phyloP scores from a whole-genome alignment of 53 echinoderm and acorn worm genomes.

The Hippasteria phrygiana region DNA sequence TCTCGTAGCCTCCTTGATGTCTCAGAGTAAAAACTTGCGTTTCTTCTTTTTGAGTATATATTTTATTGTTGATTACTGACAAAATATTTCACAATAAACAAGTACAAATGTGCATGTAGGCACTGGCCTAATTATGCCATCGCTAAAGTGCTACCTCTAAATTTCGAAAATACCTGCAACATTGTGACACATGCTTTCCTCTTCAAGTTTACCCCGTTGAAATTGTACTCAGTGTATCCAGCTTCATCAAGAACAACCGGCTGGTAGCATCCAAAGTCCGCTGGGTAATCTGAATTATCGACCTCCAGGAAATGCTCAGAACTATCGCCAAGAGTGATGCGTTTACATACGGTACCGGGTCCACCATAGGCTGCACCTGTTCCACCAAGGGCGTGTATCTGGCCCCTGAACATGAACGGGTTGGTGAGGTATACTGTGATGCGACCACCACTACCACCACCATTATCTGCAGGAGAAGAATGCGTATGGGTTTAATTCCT shows the following conservation, averaged over 20 bases:
- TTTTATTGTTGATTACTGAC: no score
- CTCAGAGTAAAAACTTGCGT: no score
- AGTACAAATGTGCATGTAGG: no score
- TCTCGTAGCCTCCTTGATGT: no score
- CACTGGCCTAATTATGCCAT: no score
- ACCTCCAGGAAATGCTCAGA: constrained; percentile 72
- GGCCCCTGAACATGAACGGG: constrained; percentile 68
- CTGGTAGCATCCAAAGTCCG: constrained; percentile 22
- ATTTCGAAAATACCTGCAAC: constrained; percentile 29
- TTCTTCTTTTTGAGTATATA: no score
- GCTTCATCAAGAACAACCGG: constrained; percentile 65
- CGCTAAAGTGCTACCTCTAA: background rate
- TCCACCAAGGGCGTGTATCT: constrained; percentile 77
- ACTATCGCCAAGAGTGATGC: constrained; percentile 54
- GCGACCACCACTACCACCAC: constrained; percentile 89
- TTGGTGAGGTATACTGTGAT: constrained; percentile 76
- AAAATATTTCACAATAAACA: no score
- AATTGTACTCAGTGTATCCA: constrained; percentile 21
- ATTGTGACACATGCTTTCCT: constrained; percentile 61
- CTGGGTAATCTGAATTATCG: constrained; percentile 68
- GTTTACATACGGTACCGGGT: constrained; percentile 81
- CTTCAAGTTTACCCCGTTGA: constrained; percentile 54
- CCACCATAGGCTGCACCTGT: constrained; percentile 64
- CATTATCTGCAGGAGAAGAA: constrained; percentile 53
- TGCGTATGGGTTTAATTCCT: background rate